A percentile compares a stretch with the other conserved stretches of the same genome.
Evolutionary conservation across 2,113 vertebrate genomes (phyloP).

Genomic region (Petroica traversi): DNA sequence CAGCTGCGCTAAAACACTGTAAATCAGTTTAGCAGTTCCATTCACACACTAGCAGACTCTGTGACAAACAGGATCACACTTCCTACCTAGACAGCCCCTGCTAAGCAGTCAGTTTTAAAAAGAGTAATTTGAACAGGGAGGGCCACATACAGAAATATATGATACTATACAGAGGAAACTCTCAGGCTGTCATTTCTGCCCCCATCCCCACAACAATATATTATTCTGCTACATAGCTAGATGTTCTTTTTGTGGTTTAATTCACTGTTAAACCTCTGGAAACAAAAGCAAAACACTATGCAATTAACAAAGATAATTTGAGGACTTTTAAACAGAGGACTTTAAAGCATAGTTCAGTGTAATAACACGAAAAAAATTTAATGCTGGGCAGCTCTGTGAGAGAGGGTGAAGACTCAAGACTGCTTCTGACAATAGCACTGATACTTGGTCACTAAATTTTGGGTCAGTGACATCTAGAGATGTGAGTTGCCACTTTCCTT

Average conservation of each 20-base stretch:
- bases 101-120: not conserved
- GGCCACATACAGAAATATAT: not conserved
- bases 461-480: not conserved
- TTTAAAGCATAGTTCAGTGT: not conserved
- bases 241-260: not conserved
- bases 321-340: not conserved
- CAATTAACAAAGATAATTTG: not conserved
- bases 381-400: not conserved
- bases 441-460: not conserved
- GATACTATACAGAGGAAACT: not conserved
- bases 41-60: constrained; percentile 19
- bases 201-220: not conserved
- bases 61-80: constrained; percentile 47
- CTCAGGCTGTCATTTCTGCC: not conserved
- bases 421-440: not conserved
- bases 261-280: not conserved
- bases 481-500: not conserved
- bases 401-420: not conserved
- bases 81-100: not conserved
- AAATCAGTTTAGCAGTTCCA: constrained; percentile 51
- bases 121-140: not conserved
- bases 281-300: not conserved
- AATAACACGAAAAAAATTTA: not conserved
- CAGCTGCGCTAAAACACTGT: constrained; percentile 48
- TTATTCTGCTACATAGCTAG: not conserved